These are phyloP conservation scores for Calypte anna DNA, from an alignment of 2,113 vertebrate species.

Conservation along the genomic window DNA sequence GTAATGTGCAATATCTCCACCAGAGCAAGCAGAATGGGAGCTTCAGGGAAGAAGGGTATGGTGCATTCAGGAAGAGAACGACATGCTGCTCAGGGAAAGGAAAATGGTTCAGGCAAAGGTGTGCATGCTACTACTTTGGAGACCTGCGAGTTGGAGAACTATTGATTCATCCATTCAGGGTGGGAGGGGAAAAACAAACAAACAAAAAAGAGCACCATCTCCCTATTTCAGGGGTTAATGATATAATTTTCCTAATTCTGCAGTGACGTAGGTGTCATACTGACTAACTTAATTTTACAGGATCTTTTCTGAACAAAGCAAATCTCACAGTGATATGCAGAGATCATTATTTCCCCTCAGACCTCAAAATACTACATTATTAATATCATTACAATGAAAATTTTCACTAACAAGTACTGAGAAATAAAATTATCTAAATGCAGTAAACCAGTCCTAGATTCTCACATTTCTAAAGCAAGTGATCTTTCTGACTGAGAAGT, in stretches of 20 bases:
- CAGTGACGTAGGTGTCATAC: background rate
- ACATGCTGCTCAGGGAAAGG: constrained; percentile 76
- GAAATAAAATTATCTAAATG: background rate
- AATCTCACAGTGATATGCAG: background rate
- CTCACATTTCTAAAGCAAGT: background rate
- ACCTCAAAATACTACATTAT: background rate
- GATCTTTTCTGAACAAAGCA: background rate
- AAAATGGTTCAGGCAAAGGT: constrained; percentile 68
- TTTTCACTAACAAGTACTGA: background rate
- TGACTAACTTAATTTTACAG: background rate
- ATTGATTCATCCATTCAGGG: background rate
- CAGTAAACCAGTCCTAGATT: background rate
- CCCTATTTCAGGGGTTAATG: background rate
- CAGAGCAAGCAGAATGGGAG: constrained; percentile 84
- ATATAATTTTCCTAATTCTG: background rate
- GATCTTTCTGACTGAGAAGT: background rate
- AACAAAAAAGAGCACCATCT: background rate
- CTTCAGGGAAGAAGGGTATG: constrained; percentile 77
- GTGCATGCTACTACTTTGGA: constrained; percentile 73
- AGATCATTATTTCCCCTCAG: background rate
- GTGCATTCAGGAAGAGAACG: constrained; percentile 77
- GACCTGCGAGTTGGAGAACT: constrained; percentile 29
- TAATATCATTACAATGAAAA: background rate
- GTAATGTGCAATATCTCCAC: constrained; percentile 89
- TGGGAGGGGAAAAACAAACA: background rate